Evolutionary conservation across 2,113 vertebrate genomes (phyloP).

Genomic region (Conger conger): DNA sequence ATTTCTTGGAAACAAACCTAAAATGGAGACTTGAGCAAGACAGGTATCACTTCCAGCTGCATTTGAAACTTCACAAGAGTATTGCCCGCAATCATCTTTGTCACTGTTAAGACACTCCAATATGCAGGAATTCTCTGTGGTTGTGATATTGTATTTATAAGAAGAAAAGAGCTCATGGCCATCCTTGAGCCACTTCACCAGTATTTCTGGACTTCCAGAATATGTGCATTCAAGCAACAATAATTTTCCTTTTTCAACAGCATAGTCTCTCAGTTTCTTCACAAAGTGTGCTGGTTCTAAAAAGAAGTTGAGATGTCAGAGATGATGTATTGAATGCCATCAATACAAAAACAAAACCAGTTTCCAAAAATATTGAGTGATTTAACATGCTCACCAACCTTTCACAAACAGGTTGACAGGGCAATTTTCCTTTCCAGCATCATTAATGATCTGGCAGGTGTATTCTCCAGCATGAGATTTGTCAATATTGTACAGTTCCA

Average conservation of each 20-base stretch:
- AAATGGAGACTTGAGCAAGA: constrained; percentile 79
- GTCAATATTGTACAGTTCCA: constrained; percentile 81
- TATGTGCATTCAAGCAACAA: constrained; percentile 86
- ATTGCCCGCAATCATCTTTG: constrained; percentile 82
- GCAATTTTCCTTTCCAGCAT: constrained; percentile 87
- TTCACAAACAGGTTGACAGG: constrained; percentile 80
- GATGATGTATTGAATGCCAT: background rate
- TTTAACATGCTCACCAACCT: background rate
- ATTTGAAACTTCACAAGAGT: constrained; percentile 87
- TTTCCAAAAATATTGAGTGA: background rate
- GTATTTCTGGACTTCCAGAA: constrained; percentile 84
- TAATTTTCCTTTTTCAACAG: constrained; percentile 84
- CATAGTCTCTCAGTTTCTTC: constrained; percentile 87
- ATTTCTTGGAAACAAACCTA: constrained; percentile 67
- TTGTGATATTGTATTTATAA: constrained; percentile 84
- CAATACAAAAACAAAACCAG: background rate
- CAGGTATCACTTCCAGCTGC: constrained; percentile 87
- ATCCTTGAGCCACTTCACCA: constrained; percentile 88
- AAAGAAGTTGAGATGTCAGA: constrained; percentile 30
- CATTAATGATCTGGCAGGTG: constrained; percentile 89
- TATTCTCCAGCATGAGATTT: constrained; percentile 84
- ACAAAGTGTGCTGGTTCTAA: constrained; percentile 91
- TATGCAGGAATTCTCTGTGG: constrained; percentile 90
- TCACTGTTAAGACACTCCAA: constrained; percentile 87
- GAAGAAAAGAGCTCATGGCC: constrained; percentile 80